Base-by-base conservation (phyloP, 1,140 invertebrate species). In the Macrosteles quadrilineatus region DNA sequence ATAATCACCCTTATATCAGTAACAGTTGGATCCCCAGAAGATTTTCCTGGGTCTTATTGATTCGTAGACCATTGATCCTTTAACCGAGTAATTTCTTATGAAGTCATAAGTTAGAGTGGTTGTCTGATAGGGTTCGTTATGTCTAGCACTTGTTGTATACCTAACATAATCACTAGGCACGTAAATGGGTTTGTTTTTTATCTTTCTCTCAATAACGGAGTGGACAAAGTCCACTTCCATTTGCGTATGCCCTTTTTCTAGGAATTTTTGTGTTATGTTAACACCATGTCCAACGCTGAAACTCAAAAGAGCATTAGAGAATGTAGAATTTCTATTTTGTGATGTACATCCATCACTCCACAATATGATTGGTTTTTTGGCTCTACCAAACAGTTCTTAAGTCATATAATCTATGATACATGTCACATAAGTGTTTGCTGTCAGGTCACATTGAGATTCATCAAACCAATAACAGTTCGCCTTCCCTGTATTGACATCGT, bases 171-270 rank as follows among this genome's bases (percentile, higher is more conserved):
- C 65, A 67, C 65, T 67, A 23, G 65, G 65, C 36, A 67, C 23
- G 19, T 67, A 27, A 12, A 67, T 67, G 9, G 36, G 36, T n/a
- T 67, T 17, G 23, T 67, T 67, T 72, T 76, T 75, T 31, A 75
- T 67, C 62, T 66, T 72, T 68, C 62, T 73, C 63, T 77, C 75
- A 47, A 78, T 77, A 9, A 68, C 36, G 45, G 65, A 72, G 67
- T 82, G 80, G 3, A 81, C 76, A 9, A 74, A 75, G 70, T 83
- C 80, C 64, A 75, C 76, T 66, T 82, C 80, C 78, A 81, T 83
- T 67, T 80, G 79, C 21, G 79, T 81, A 67, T 82, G 81, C 6
- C 81, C 81, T 40, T 73, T 75, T 72, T 78, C 77, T 9, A 82
- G 70, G 74, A 73, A 82, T 71, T 81, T 82, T 72, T 82, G 81